phyloP scores from a whole-genome alignment of 30 jellyfish, hydroid and myxozoan species.

The Aurelia sp. region DNA sequence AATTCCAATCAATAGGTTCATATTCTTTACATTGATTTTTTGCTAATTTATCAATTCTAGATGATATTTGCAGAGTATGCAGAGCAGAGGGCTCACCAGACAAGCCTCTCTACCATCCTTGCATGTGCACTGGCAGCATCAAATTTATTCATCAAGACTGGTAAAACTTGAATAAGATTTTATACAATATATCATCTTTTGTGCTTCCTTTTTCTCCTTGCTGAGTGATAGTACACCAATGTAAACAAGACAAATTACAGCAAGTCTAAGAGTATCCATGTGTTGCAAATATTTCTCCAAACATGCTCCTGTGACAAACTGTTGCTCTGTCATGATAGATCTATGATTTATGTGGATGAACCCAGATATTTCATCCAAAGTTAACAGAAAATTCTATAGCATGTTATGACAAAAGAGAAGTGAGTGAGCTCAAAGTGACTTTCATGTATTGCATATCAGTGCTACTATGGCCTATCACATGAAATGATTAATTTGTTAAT shows the following conservation, averaged over 20 bases:
- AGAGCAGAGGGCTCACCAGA: constrained; percentile 92
- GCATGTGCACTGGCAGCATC: constrained; percentile 99
- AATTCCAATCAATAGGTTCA: no score
- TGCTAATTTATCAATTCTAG: neutral
- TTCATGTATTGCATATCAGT: no score
- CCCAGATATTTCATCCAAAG: neutral
- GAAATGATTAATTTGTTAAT: no score
- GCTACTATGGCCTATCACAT: no score
- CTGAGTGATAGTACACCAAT: neutral
- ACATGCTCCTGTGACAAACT: no score
- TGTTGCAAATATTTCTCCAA: no score
- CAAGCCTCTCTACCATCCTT: constrained; percentile 89
- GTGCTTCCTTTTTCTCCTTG: neutral
- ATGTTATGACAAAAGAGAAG: neutral
- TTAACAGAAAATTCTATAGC: neutral
- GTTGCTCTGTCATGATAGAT: no score
- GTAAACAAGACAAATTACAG: neutral
- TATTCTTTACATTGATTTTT: no score
- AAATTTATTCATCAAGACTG: constrained; percentile 97
- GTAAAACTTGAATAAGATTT: constrained; percentile 39
- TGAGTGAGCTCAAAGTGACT: neutral
- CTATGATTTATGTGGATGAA: no score
- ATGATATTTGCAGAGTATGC: constrained; percentile 97
- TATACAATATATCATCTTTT: neutral
- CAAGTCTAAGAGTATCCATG: no score